Evolutionary conservation across 2,888 invertebrate species (phyloP), one percentile per base, ranked within the genome.

Genomic region (Sarcophaga carnaria): DNA sequence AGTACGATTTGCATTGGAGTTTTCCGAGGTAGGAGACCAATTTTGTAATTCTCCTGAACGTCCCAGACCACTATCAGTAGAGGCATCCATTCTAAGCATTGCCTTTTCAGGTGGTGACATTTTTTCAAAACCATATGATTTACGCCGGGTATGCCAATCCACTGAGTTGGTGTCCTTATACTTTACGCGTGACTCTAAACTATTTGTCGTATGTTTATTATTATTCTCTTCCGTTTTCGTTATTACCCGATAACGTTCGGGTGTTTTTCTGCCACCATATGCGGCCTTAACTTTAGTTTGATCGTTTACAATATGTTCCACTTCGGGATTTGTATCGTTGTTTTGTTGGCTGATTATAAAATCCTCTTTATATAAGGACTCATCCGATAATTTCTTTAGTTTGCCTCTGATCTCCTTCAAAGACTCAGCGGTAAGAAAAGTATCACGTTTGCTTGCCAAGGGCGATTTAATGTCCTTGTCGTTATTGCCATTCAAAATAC

Each of bases 21-120:
- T 81, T 3, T 89, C 85, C 2, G 93, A 90, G 2, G 92, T 91
- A 27, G 94, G 92, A 6, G 94, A 94, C 92, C 91, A 94, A 88
- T 92, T 92, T 37, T 96, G 95, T 67, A 96, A 93, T 93, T 96
- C 96, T 25, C 95, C 95, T 0, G 96, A 96, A 90, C 96, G 95
- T 88, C 96, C 96, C 89, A 96, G 95, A 0, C 96, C 96, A 90
- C 96, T 96, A 89, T 96, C 96, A 2, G 96, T 96, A 4, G 96
- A 96, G n/a, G 96, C 96, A 91, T 96, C 96, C 90, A 96, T 95
- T 3, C 95, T 94, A 49, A 93, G 91, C 80, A 93, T 92, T 72
- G 91, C 90, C 54, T 91, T 92, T 63, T 92, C 91, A 0, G 93
- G 93, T 20, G 93, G 92, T 17, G 93, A 91, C 91, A 95, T 94